Evolutionary conservation across 37 sponge, comb jelly and placozoan species (phyloP), one percentile per base, ranked within the genome.

Genomic region (Spongilla lacustris): DNA sequence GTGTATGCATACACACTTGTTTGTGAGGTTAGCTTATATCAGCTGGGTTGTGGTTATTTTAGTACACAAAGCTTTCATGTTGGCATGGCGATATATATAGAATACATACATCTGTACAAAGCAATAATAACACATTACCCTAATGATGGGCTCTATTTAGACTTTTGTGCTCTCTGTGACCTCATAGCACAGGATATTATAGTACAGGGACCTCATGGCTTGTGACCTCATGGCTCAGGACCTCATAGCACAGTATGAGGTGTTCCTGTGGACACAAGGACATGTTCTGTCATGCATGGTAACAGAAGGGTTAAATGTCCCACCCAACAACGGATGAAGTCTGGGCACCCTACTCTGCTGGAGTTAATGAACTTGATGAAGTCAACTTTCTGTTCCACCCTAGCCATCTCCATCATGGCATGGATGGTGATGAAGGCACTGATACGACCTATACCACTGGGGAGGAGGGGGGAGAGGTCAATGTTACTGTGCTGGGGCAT

Each of bases 391-490:
- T 17, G 14, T 58, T 58, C 58, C 58, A 8, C 11, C 19, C 11
- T 14, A 1, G 58, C 58, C 58, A 58, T 58, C 58, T 58, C 58
- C 58, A 58, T 69, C 49, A 79, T 66, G 37, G 85, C 46, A 28
- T 38, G 37, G 66, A 84, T 38, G 66, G 50, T 38, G 27, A 72
- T 36, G 80, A 84, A 84, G 24, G 66, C 25, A 13, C 85, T 77
- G 4, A 77, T 76, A 46, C 85, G 80, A 81, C 85, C 85, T 25
- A 78, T 27, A 25, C 85, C 32, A n/a, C n/a, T n/a, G n/a, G n/a
- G n/a, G n/a, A 46, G 33, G 70, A 21, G 13, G 36, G 32, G 30
- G 38, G 29, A 58, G 21, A 14, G 58, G 58, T 1, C 4, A 1
- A 17, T 14, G 58, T 17, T 58, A 58, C 58, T 1, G 1, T 10